phyloP scores from a whole-genome alignment of 2,888 invertebrate species.

The Lasioglossum calceatum region DNA sequence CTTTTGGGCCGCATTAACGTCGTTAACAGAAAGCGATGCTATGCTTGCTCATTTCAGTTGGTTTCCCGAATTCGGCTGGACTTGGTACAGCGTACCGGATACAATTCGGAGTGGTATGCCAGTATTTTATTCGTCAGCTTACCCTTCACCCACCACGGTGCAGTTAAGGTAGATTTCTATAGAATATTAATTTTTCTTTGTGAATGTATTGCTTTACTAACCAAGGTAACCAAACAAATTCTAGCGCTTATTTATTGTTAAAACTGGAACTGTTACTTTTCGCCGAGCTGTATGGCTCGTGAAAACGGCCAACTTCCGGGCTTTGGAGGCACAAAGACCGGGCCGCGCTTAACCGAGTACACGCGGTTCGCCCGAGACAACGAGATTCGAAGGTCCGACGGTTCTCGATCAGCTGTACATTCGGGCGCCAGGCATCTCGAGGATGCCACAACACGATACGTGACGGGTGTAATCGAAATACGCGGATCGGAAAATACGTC shows the following conservation, averaged over 20 bases:
- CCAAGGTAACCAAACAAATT: background rate
- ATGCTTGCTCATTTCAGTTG: slow-evolving; percentile 89
- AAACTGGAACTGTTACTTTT: background rate
- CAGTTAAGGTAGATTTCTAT: slow-evolving; percentile 77
- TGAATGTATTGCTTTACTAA: background rate
- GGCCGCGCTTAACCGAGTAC: no score
- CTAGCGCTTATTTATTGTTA: background rate
- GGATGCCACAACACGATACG: no score
- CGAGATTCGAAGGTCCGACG: no score
- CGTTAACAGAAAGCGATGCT: slow-evolving; percentile 88
- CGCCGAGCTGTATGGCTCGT: no score
- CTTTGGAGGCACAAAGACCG: no score
- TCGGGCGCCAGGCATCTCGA: no score
- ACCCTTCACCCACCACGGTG: slow-evolving; percentile 79
- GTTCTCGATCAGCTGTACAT: no score
- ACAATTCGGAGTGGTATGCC: slow-evolving; percentile 90
- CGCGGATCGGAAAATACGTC: no score
- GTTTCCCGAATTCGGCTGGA: slow-evolving; percentile 86
- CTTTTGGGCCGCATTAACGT: slow-evolving; percentile 88
- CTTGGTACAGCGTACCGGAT: slow-evolving; percentile 89
- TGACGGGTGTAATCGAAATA: no score
- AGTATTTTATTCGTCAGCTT: slow-evolving; percentile 87
- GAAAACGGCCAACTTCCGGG: no score
- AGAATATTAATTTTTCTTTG: background rate
- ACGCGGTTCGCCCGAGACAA: no score